Percentiles rank a stretch among this genome's conserved stretches.
phyloP scores from a whole-genome alignment of 2,888 invertebrate species.

The Hemithea aestivaria region DNA sequence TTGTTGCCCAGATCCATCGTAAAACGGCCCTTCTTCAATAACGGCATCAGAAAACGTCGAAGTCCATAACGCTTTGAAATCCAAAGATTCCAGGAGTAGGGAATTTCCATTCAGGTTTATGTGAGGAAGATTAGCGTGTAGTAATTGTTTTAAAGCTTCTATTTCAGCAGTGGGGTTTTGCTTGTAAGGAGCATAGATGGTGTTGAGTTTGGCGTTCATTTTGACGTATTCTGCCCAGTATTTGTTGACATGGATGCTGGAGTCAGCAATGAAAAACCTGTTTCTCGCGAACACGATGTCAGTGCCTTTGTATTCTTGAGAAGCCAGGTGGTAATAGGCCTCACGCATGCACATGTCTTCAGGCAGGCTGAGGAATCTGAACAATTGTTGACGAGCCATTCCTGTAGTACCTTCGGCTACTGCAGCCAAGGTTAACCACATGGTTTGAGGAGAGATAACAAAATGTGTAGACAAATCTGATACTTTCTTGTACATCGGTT shows the following conservation, averaged over 20 bases:
- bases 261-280: slow-evolving; percentile 26
- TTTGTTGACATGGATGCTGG: slow-evolving; percentile 19
- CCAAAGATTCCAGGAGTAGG: slow-evolving; percentile 30
- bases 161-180: slow-evolving; percentile 14
- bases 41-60: slow-evolving; percentile 30
- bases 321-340: slow-evolving; percentile 26
- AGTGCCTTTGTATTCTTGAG: slow-evolving; percentile 17
- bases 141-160: slow-evolving; percentile 13
- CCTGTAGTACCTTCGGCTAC: slow-evolving; percentile 29
- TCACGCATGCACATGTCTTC: slow-evolving; percentile 22
- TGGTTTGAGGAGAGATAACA: slow-evolving; percentile 24
- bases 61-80: slow-evolving; percentile 35
- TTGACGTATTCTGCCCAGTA: slow-evolving; percentile 20
- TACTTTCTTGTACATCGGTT: slow-evolving; percentile 12
- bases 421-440: slow-evolving; percentile 29
- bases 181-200: slow-evolving; percentile 18
- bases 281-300: slow-evolving; percentile 27
- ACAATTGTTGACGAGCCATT: slow-evolving; percentile 19
- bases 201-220: background rate
- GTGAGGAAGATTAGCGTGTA: slow-evolving; percentile 12
- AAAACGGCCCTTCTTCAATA: slow-evolving; percentile 32
- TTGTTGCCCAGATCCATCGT: slow-evolving; percentile 28
- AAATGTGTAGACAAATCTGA: slow-evolving; percentile 18
- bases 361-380: slow-evolving; percentile 24
- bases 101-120: slow-evolving; percentile 29